Evolutionary conservation across 1,140 invertebrate genomes (phyloP).

Genomic region (Bathynomus jamesi): DNA sequence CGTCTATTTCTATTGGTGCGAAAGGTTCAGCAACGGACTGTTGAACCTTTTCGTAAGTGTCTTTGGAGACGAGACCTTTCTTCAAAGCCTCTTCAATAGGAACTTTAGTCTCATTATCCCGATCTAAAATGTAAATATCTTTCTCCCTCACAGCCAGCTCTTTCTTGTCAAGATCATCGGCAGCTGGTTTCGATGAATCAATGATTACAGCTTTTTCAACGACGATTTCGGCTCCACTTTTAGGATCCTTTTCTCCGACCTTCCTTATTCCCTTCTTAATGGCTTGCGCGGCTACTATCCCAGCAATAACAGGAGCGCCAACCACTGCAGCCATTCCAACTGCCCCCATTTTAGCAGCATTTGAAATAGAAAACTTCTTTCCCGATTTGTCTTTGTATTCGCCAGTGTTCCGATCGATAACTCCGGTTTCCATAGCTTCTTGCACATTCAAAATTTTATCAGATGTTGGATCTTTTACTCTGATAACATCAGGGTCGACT

Average conservation of each 20-base stretch:
- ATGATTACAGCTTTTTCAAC: slow-evolving; percentile 40
- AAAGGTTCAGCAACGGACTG: not conserved
- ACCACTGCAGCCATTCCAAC: slow-evolving; percentile 60
- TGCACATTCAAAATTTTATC: slow-evolving; percentile 57
- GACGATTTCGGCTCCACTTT: slow-evolving; percentile 57
- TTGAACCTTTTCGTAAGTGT: slow-evolving; percentile 20
- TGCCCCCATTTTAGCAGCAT: slow-evolving; percentile 55
- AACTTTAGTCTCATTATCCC: slow-evolving; percentile 63
- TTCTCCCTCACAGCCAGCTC: slow-evolving; percentile 21
- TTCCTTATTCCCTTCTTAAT: slow-evolving; percentile 50
- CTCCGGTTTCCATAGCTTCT: slow-evolving; percentile 65
- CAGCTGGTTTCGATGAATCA: not conserved
- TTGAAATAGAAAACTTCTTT: slow-evolving; percentile 58
- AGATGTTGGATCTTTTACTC: slow-evolving; percentile 55
- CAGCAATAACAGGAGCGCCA: slow-evolving; percentile 44
- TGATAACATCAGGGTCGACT: slow-evolving; percentile 52
- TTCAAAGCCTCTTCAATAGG: slow-evolving; percentile 58
- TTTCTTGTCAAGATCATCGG: slow-evolving; percentile 9
- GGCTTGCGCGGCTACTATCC: slow-evolving; percentile 29
- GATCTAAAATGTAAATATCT: slow-evolving; percentile 54
- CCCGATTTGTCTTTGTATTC: slow-evolving; percentile 58
- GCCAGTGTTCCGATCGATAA: slow-evolving; percentile 64
- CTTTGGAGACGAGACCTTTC: slow-evolving; percentile 47
- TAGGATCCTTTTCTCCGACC: slow-evolving; percentile 42
- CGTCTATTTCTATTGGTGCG: not conserved